phyloP scores from a whole-genome alignment of 2,113 vertebrate species.

The Anser brachyrhynchus region DNA sequence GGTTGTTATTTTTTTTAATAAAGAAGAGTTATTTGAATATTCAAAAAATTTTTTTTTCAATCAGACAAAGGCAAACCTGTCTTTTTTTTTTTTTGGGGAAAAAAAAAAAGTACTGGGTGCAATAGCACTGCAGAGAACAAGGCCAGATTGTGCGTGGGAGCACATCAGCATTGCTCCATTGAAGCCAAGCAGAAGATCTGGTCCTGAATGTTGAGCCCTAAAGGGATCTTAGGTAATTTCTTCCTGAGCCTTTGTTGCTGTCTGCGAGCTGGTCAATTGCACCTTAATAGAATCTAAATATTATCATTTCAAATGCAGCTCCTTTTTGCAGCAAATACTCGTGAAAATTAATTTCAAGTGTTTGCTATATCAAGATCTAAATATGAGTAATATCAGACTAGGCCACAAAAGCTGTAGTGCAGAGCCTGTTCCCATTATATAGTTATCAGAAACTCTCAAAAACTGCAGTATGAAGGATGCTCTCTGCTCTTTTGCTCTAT shows the following conservation, averaged over 20 bases:
- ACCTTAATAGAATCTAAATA: neutral
- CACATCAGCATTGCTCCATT: conserved; percentile 16
- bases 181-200: neutral
- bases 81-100: neutral
- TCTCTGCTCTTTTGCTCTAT: neutral
- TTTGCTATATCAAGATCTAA: neutral
- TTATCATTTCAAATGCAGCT: neutral
- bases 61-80: neutral
- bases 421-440: neutral
- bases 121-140: neutral
- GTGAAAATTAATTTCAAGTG: conserved; percentile 46
- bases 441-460: neutral
- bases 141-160: conserved; percentile 10
- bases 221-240: neutral
- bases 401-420: neutral
- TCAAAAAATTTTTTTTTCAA: neutral
- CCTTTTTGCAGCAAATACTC: neutral
- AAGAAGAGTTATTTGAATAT: neutral
- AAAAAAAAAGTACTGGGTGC: neutral
- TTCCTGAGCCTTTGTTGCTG: neutral
- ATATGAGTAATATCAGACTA: neutral
- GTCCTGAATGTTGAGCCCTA: neutral
- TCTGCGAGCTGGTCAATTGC: neutral
- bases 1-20: neutral
- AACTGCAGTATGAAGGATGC: neutral